Evolutionary conservation across 2,888 invertebrate species (phyloP).

Genomic region (Trissolcus brochymenae): DNA sequence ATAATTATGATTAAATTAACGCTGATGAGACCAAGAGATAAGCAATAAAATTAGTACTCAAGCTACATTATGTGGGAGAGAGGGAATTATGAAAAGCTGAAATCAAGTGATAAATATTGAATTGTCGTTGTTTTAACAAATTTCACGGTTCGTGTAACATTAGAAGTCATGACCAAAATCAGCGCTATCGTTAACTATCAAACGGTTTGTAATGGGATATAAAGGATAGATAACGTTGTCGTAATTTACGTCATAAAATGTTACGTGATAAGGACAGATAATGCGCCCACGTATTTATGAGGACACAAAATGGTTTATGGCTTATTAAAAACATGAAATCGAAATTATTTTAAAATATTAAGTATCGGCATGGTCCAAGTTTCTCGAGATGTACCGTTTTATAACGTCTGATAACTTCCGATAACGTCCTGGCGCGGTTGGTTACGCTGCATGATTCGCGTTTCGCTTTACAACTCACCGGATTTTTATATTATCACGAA

Average conservation of each 20-base stretch:
- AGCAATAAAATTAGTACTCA: neutral
- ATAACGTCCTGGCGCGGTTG: neutral
- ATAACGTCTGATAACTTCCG: constrained; percentile 11
- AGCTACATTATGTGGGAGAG: constrained; percentile 13
- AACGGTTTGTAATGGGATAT: constrained; percentile 53
- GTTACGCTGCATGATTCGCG: no score
- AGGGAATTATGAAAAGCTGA: constrained; percentile 20
- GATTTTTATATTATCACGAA: no score
- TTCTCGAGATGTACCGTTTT: constrained; percentile 1
- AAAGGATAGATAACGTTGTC: constrained; percentile 55
- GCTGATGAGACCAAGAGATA: no score
- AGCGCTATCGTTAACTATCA: constrained; percentile 55
- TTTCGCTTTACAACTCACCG: no score
- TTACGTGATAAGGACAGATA: constrained; percentile 53
- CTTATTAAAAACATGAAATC: constrained; percentile 43
- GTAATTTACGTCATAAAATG: constrained; percentile 56
- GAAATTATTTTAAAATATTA: constrained; percentile 34
- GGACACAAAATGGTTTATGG: constrained; percentile 46
- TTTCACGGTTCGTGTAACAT: constrained; percentile 34
- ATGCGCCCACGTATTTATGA: constrained; percentile 51
- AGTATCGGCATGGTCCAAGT: constrained; percentile 9
- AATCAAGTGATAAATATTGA: constrained; percentile 35
- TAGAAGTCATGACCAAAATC: constrained; percentile 41
- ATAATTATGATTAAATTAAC: no score
- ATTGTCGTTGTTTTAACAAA: constrained; percentile 20